Conservation (phyloP, 2,888 invertebrate genomes). For the Fragum sueziense region DNA sequence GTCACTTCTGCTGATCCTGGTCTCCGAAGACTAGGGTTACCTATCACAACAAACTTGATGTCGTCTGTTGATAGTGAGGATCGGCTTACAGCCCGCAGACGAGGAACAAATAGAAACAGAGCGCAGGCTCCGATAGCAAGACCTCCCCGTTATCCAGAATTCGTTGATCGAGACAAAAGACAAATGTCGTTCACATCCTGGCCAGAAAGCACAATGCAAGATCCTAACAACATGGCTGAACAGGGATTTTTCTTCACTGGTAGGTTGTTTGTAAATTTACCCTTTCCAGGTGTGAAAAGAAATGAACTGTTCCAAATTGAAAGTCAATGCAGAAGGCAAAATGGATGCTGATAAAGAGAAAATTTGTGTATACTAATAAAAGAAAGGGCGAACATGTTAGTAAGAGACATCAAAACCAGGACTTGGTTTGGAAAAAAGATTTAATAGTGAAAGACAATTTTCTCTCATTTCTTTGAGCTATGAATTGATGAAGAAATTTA, state of each 20-base stretch:
- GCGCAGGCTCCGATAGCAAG: background rate
- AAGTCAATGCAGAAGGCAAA: background rate
- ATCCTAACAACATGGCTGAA: slow-evolving; percentile 38
- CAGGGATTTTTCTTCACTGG: slow-evolving; percentile 58
- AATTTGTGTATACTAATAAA: no score
- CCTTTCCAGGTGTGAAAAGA: background rate
- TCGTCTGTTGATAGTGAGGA: slow-evolving; percentile 19
- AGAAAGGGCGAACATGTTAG: no score
- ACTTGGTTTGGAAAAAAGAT: no score
- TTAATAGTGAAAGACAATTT: no score
- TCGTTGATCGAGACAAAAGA: slow-evolving; percentile 23
- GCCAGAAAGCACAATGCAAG: slow-evolving; percentile 42
- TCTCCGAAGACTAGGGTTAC: background rate
- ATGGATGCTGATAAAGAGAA: background rate
- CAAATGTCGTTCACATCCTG: slow-evolving; percentile 38
- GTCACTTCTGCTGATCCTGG: slow-evolving; percentile 29
- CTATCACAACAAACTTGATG: slow-evolving; percentile 28
- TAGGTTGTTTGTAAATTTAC: background rate
- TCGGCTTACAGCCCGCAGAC: background rate
- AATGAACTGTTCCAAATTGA: background rate
- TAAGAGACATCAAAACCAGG: no score
- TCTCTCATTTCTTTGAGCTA: no score
- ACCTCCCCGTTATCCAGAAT: slow-evolving; percentile 44
- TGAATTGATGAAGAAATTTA: no score
- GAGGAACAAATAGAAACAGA: background rate